These are phyloP conservation scores for Siphlonurus alternatus DNA, from an alignment of 2,888 invertebrate genomes.

Conservation along the genomic window DNA sequence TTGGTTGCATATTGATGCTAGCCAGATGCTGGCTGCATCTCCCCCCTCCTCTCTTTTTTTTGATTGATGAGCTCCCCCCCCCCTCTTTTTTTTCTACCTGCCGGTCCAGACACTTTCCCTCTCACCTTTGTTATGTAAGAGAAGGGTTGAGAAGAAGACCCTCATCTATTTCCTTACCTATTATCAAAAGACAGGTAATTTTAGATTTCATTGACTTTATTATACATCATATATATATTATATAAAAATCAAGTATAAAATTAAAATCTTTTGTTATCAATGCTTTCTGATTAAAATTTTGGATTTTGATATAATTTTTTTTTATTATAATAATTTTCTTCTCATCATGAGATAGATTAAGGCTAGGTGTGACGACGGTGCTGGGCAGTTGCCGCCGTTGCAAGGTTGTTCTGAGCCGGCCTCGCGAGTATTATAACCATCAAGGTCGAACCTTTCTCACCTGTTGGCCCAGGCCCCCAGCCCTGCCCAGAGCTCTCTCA, in stretches of 20 bases:
- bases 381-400: neutral
- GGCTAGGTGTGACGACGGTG: neutral
- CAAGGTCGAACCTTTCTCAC: neutral
- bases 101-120: neutral
- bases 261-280: neutral
- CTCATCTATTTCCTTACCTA: neutral
- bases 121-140: neutral
- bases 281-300: too few species aligned
- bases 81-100: neutral
- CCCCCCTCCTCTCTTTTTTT: neutral
- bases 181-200: neutral
- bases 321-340: neutral
- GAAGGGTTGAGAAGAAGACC: neutral
- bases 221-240: too few species aligned
- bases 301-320: neutral
- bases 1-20: neutral
- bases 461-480: too few species aligned
- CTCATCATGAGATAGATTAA: neutral
- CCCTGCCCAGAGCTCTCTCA: too few species aligned
- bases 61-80: slow-evolving; percentile 6
- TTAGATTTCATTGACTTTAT: neutral
- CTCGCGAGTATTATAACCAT: neutral
- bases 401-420: neutral
- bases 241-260: neutral
- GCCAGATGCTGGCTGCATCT: neutral